Conservation (phyloP, 2,888 invertebrate species). For the Lycophotia porphyrea region DNA sequence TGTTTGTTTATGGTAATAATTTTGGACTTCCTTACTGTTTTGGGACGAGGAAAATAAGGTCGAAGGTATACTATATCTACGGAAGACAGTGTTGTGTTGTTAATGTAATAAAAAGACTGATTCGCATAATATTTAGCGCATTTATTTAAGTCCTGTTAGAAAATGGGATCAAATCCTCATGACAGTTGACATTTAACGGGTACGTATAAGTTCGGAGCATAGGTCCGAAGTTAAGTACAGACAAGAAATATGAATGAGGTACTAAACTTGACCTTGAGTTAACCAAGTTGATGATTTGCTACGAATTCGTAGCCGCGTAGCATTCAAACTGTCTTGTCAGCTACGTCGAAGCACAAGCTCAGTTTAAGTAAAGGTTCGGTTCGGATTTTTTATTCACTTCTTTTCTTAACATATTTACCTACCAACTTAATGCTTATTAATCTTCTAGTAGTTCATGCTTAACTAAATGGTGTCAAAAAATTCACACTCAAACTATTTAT, state of each 20-base stretch:
- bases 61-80: neutral
- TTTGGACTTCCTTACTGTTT: slow-evolving; percentile 3
- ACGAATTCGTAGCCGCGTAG: neutral
- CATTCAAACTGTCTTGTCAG: neutral
- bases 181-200: neutral
- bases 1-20: slow-evolving; percentile 18
- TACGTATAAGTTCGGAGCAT: neutral
- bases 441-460: neutral
- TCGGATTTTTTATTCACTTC: neutral
- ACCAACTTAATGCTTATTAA: neutral
- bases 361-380: neutral
- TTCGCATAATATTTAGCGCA: neutral
- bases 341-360: slow-evolving; percentile 23
- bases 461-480: slow-evolving; percentile 17
- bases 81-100: neutral
- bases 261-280: neutral
- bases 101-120: neutral
- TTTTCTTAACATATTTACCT: neutral
- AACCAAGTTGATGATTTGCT: neutral
- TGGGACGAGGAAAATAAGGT: neutral
- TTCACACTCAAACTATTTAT: slow-evolving; percentile 18
- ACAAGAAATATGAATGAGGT: neutral
- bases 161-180: neutral
- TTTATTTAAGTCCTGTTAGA: neutral
- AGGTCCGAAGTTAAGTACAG: neutral